Base-by-base conservation (phyloP, 2,888 invertebrate species). In the Cenopis cana region DNA sequence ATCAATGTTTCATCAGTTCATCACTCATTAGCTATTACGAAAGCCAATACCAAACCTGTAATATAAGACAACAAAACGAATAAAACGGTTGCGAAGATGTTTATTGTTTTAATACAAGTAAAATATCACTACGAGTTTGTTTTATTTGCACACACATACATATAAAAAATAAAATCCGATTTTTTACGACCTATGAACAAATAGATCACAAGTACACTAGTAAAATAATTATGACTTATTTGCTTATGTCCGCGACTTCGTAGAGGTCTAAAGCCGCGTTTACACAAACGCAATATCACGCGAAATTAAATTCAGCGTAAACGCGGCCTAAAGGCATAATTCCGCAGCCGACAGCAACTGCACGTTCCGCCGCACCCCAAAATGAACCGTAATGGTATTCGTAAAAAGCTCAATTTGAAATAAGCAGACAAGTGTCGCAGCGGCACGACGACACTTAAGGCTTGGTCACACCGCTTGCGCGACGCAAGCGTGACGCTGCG, bases 71-170 rank as follows among this genome's bases (percentile, higher is more conserved):
- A 54, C 36, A 54, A 64, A 64, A 64, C 64, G 38, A 64, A 64
- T 64, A 62, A 62, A 64, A 54, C 49, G 14, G 38, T 64, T 54
- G 64, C 20, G 9, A 64, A 49, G 20, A 50, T 61, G 54, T 60
- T 59, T 49, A 69, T 61, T 73, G 20, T 70, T 52, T 50, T 54
- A 41, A 52, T 54, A 50, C 55, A 64, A 57, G 24, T 57, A n/a
- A 52, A 64, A 57, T 20, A 52, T 38, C 38, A 46, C n/a, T 20
- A n/a, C 61, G 24, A 10, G 54, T 38, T 54, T 56, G 20, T 59
- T 46, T 20, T 33, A 6, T n/a, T n/a, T n/a, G n/a, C n/a, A n/a
- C n/a, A n/a, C n/a, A n/a, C n/a, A n/a, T n/a, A 10, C 36, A n/a
- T n/a, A 54, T n/a, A 62, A 50, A 14, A 64, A 38, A 64, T 64